Evolutionary conservation across 2,113 vertebrate genomes (phyloP).

Genomic region (Calypte anna): DNA sequence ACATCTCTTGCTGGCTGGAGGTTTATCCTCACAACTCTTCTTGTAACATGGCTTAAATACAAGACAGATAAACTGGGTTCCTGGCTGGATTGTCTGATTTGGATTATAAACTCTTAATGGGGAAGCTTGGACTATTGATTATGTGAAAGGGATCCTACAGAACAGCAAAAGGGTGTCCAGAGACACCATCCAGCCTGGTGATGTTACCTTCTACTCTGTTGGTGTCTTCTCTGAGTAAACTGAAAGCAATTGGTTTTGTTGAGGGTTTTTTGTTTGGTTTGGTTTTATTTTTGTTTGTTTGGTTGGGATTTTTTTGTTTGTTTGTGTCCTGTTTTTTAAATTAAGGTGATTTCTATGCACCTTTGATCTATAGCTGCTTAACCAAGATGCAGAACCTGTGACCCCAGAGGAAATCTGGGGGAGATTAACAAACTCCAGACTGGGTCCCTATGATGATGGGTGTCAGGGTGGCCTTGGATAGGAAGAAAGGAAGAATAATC

Average conservation of each 20-base stretch:
- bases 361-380: accelerated
- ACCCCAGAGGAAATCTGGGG: background rate
- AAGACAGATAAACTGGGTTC: background rate
- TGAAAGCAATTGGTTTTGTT: background rate
- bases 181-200: background rate
- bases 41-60: background rate
- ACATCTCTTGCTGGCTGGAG: background rate
- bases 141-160: too few relatives aligned
- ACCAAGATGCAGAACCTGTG: background rate
- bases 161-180: background rate
- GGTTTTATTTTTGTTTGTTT: too few relatives aligned
- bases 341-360: accelerated
- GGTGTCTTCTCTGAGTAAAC: background rate
- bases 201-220: background rate
- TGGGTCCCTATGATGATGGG: accelerated
- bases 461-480: background rate
- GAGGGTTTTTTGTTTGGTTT: too few relatives aligned
- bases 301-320: too few relatives aligned
- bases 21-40: background rate
- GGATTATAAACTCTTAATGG: background rate
- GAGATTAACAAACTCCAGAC: background rate
- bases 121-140: too few relatives aligned
- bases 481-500: background rate
- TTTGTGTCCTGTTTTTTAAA: too few relatives aligned
- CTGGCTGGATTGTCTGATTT: background rate